Base-by-base conservation (phyloP, 2,888 invertebrate genomes). In the Tetropium fuscum region DNA sequence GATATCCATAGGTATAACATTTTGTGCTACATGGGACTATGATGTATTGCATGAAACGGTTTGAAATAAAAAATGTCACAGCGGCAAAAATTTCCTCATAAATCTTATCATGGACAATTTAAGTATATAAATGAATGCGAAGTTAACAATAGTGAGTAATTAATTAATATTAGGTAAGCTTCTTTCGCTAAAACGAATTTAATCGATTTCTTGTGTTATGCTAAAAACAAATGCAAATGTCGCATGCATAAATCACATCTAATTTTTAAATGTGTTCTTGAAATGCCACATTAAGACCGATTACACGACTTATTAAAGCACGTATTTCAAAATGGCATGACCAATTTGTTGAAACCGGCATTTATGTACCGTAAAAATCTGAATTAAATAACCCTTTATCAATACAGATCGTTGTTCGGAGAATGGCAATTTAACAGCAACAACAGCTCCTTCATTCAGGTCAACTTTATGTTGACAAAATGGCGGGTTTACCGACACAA, bases 311-410 rank as follows among this genome's bases (percentile, higher is more conserved):
- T 27, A 44, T 15, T 44, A 25, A 27, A 18, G 3, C 4, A 30
- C 38, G 19, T 30, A 20, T 19, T 15, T 49, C 19, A 36, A 32
- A 36, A 36, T 25, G 19, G 34, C 38, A 36, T 49, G 34, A 38
- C 51, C 51, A 40, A 51, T 51, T 51, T 25, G 51, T 40, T 16
- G 25, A 15, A 27, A 22, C 18, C 19, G 51, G 38, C 40, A 27
- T 51, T 51, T 51, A 51, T 25, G 51, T 18, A 27, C 40, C 40
- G 27, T 51, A 51, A 51, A 51, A n/a, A n/a, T 40, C 38, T 27
- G 27, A 44, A 44, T 44, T 44, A 44, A 44, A 27, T 27, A 44
- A 20, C 25, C 44, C 18, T 51, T 40, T 51, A 36, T 51, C 51
- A 51, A 51, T 40, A 25, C 40, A 27, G 22, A 51, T 40, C 51